phyloP scores from a whole-genome alignment of 2,888 invertebrate genomes.

The Diaprepes abbreviatus region DNA sequence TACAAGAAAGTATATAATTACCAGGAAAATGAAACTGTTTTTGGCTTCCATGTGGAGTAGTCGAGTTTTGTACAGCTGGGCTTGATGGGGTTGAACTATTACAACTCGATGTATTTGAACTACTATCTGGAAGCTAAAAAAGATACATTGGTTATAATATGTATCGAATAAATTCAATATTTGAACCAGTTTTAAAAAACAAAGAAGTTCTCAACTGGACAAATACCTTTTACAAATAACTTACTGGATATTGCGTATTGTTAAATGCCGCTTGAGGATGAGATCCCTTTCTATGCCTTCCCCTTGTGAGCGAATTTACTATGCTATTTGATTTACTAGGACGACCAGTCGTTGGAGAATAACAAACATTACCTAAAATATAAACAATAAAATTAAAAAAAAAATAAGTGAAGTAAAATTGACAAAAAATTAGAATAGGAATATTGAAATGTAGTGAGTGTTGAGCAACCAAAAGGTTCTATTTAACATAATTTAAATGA shows the following conservation, averaged over 20 bases:
- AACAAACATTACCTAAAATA: constrained; percentile 55
- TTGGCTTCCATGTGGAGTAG: constrained; percentile 66
- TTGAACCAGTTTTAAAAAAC: no score
- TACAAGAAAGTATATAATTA: constrained; percentile 61
- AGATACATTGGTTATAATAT: no score
- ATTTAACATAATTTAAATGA: no score
- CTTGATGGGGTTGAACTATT: constrained; percentile 97
- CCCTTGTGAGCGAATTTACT: constrained; percentile 63
- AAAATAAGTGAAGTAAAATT: no score
- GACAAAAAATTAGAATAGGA: no score
- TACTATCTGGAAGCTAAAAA: constrained; percentile 83
- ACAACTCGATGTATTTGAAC: constrained; percentile 95
- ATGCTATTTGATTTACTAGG: constrained; percentile 65
- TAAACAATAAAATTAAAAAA: constrained; percentile 26
- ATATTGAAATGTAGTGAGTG: no score
- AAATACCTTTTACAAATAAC: constrained; percentile 32
- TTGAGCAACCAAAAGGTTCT: no score
- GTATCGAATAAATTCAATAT: no score
- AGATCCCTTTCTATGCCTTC: constrained; percentile 66
- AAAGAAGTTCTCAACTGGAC: no score
- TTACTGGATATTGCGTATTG: constrained; percentile 72
- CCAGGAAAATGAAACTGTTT: constrained; percentile 86
- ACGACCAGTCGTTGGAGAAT: constrained; percentile 69
- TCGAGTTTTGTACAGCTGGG: constrained; percentile 78
- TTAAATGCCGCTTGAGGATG: constrained; percentile 72